Conservation (phyloP, 1,140 invertebrate species). For the Drosophila watanabei region DNA sequence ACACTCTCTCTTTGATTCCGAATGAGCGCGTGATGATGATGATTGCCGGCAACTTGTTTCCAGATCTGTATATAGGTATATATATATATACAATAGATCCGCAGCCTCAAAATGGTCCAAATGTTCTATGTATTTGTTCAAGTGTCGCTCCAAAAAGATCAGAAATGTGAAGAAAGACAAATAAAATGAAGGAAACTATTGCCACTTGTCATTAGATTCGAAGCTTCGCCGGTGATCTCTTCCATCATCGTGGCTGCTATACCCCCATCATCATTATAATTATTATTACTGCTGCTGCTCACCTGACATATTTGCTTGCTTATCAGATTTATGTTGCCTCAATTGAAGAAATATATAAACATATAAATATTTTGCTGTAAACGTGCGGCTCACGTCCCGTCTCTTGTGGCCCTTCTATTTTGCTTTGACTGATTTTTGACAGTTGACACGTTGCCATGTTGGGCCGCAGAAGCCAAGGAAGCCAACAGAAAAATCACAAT, state of each 20-base stretch:
- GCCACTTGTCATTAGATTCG: slow-evolving; percentile 58
- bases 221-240: slow-evolving; percentile 41
- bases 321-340: slow-evolving; percentile 79
- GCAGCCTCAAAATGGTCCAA: slow-evolving; percentile 39
- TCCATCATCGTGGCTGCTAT: slow-evolving; percentile 12
- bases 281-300: slow-evolving; percentile 52
- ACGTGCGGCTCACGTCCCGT: slow-evolving; percentile 26
- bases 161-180: slow-evolving; percentile 4
- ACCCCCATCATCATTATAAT: slow-evolving; percentile 32
- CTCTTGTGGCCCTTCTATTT: slow-evolving; percentile 24
- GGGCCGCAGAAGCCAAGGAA: slow-evolving; percentile 24
- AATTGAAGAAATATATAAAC: slow-evolving; percentile 28
- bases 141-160: slow-evolving; percentile 40
- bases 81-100: slow-evolving; percentile 14
- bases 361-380: slow-evolving; percentile 12
- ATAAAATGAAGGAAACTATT: slow-evolving; percentile 14
- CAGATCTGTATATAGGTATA: slow-evolving; percentile 3
- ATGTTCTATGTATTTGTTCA: slow-evolving; percentile 29
- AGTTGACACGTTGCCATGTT: slow-evolving; percentile 76
- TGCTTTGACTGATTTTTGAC: slow-evolving; percentile 82
- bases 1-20: slow-evolving; percentile 57
- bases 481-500: slow-evolving; percentile 30
- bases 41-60: slow-evolving; percentile 29
- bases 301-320: slow-evolving; percentile 72
- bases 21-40: slow-evolving; percentile 37